Evolutionary conservation across 1,140 invertebrate species (phyloP), one percentile per base, ranked within the genome.

Genomic region (Alviniconcha marisindica): DNA sequence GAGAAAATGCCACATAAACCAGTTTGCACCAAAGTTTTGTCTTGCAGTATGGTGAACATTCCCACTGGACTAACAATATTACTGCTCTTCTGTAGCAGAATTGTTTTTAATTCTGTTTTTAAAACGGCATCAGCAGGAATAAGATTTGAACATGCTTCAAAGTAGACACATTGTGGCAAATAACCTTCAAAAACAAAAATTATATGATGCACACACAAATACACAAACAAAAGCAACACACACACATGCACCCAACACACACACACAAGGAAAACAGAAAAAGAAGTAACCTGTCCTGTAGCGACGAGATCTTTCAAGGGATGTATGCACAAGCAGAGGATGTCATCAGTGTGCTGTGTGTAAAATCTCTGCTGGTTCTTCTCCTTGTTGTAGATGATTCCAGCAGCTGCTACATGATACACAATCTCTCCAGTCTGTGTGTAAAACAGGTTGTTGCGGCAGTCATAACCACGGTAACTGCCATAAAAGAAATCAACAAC

Each of bases 391-490:
- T 90, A 90, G 7, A 94, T 87, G 33, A 94, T 90, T 31, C 91
- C 92, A 36, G 90, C 89, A 21, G 93, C 93, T n/a, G 93, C 93
- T 5, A 93, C 90, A 84, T 94, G 92, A 81, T 92, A 94, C 2
- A 93, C 91, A 14, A 93, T 87, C 48, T 92, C 90, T 36, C 90
- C 91, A 69, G 83, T 89, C 83, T 92, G 91, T 0, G 92, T 90
- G 85, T 93, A 94, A 85, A 94, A 93, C 73, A 94, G 40, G 81
- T 94, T 94, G 83, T 93, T 93, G 3, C 92, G 89, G 81, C 93
- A 93, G 87, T 94, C 93, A 88, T 93, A 93, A 5, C 93, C 93
- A 36, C 93, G 89, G 78, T 94, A 94, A 24, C 92, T 93, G 87
- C 10, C 10, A 66, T 28, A 15, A 66, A 80, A 21, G 24, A 33